A percentile compares a stretch with the other conserved stretches of the same genome.
phyloP scores from a whole-genome alignment of 2,797 vertebrate genomes.

The Trachops cirrhosus region DNA sequence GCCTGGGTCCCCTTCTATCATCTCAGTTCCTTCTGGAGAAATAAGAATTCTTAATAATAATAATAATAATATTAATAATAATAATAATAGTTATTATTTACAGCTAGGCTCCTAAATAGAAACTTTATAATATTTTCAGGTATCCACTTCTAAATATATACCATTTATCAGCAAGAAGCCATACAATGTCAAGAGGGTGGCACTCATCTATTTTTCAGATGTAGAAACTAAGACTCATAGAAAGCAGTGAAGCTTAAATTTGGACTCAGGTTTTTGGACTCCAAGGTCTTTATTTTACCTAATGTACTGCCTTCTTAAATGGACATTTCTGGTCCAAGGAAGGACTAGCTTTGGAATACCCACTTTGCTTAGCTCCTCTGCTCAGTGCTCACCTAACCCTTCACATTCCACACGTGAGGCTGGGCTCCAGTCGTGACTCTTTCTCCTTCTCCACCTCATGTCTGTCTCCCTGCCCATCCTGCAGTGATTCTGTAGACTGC shows the following conservation, averaged over 20 bases:
- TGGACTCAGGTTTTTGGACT: not conserved
- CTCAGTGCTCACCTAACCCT: not conserved
- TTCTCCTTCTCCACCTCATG: too few species aligned
- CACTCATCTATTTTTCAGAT: not conserved
- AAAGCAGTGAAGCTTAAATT: not conserved
- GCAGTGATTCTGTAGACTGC: not conserved
- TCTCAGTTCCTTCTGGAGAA: not conserved
- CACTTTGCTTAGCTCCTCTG: not conserved
- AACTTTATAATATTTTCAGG: not conserved
- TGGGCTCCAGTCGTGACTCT: not conserved
- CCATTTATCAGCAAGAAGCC: not conserved
- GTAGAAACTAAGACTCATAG: not conserved
- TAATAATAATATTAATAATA: too few species aligned
- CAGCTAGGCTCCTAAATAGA: not conserved
- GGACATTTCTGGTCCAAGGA: not conserved
- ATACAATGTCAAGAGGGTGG: not conserved
- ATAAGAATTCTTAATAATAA: not conserved
- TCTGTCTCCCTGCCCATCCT: not conserved
- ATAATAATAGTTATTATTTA: not conserved
- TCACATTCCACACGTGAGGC: not conserved
- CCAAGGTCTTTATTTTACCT: not conserved
- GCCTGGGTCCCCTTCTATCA: not conserved
- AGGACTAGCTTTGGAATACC: not conserved
- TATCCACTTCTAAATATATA: not conserved
- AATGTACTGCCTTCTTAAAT: not conserved